Evolutionary conservation across 2,888 invertebrate species (phyloP).

Genomic region (Enchytraeus crypticus): DNA sequence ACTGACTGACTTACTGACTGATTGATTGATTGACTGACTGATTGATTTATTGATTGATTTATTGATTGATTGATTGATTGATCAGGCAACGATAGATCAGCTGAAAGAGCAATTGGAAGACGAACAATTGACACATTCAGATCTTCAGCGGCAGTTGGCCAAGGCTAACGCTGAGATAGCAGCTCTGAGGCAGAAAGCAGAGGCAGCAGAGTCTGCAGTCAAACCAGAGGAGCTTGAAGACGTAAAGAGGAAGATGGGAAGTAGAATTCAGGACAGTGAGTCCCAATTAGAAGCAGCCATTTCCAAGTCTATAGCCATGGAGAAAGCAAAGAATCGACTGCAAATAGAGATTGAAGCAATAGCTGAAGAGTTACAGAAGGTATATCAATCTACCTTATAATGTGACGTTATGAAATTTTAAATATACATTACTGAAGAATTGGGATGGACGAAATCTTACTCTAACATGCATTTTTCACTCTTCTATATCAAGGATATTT

Average conservation of each 20-base stretch:
- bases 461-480: too few relatives aligned
- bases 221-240: slow-evolving; percentile 16
- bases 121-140: slow-evolving; percentile 12
- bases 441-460: too few relatives aligned
- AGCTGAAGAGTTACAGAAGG: slow-evolving; percentile 16
- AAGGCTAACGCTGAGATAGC: slow-evolving; percentile 8
- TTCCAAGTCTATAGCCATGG: slow-evolving; percentile 4
- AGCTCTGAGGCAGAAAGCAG: slow-evolving; percentile 4
- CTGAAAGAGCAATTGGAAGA: slow-evolving; percentile 18
- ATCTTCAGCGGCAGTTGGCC: slow-evolving; percentile 13
- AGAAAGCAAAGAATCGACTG: slow-evolving; percentile 14
- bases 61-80: too few relatives aligned
- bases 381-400: too few relatives aligned
- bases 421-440: too few relatives aligned
- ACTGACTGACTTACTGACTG: too few relatives aligned
- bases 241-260: slow-evolving; percentile 15
- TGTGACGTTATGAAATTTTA: too few relatives aligned
- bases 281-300: slow-evolving; percentile 14
- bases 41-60: too few relatives aligned
- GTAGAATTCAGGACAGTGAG: slow-evolving; percentile 17
- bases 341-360: slow-evolving; percentile 15
- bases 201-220: slow-evolving; percentile 8
- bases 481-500: too few relatives aligned
- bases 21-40: too few relatives aligned
- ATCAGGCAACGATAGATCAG: slow-evolving; percentile 11